These are phyloP conservation scores for Microctenopoma steveboyesi DNA, from an alignment of 2,797 vertebrate genomes.

Conservation along the genomic window DNA sequence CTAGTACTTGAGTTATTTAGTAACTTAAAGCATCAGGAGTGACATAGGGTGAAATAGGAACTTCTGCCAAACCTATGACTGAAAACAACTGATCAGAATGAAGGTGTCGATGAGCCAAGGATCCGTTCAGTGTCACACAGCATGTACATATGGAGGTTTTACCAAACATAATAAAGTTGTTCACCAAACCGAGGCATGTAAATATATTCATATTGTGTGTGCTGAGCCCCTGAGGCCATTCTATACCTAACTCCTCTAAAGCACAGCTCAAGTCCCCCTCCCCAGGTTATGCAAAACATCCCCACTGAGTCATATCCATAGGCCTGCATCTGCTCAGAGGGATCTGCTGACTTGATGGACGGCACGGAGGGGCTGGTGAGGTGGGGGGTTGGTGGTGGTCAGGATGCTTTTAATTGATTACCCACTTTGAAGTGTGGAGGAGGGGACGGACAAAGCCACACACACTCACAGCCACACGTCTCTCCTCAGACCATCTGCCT, in stretches of 20 bases:
- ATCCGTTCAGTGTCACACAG: not conserved
- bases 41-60: no score
- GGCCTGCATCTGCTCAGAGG: slow-evolving; percentile 43
- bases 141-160: not conserved
- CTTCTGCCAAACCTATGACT: no score
- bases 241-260: not conserved
- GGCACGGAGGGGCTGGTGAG: not conserved
- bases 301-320: slow-evolving; percentile 16
- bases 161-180: not conserved
- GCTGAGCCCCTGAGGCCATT: slow-evolving; percentile 1
- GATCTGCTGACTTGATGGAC: slow-evolving; percentile 54
- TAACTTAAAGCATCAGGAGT: no score
- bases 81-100: no score
- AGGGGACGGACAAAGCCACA: slow-evolving; percentile 35
- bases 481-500: slow-evolving; percentile 44
- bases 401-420: slow-evolving; percentile 70
- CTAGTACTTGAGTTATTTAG: no score
- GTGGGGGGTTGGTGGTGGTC: slow-evolving; percentile 21
- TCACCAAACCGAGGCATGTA: not conserved
- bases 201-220: slow-evolving; percentile 9
- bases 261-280: not conserved
- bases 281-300: slow-evolving; percentile 31
- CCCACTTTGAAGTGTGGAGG: slow-evolving; percentile 47
- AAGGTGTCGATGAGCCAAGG: no score
- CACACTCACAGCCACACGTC: slow-evolving; percentile 16